Conservation (phyloP, 2,797 vertebrate genomes). For the Acanthiza pusilla region DNA sequence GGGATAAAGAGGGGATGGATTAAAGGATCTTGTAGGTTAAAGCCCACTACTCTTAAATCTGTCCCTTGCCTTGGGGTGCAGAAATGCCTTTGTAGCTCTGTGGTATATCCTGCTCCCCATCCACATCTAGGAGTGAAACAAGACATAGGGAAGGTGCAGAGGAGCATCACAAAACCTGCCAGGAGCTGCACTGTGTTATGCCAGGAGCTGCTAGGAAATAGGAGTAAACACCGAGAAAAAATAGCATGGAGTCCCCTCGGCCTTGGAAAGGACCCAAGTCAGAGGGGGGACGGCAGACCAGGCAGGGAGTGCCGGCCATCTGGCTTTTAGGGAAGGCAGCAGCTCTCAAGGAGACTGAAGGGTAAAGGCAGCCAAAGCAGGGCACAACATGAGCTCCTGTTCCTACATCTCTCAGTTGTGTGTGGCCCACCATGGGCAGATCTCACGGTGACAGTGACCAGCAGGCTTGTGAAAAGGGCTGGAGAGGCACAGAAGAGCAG, state of each 20-base stretch:
- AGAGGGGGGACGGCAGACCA: neutral
- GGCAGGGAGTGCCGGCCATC: neutral
- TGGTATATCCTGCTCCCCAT: neutral
- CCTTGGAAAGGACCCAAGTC: neutral
- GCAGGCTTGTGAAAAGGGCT: neutral
- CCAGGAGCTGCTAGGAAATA: neutral
- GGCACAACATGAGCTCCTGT: neutral
- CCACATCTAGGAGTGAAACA: neutral
- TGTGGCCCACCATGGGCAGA: neutral
- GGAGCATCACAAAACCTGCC: neutral
- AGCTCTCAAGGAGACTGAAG: neutral
- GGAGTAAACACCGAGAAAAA: neutral
- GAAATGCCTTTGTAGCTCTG: neutral
- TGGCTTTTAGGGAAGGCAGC: neutral
- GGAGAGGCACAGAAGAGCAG: neutral
- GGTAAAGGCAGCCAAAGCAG: neutral
- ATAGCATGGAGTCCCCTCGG: neutral
- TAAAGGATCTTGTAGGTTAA: neutral
- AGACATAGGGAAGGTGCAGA: neutral
- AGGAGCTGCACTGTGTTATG: neutral
- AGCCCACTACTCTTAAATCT: neutral
- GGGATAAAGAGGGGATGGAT: neutral
- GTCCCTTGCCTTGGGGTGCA: neutral
- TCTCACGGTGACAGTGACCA: neutral
- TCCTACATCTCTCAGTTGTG: neutral